Evolutionary conservation across 2,113 vertebrate species (phyloP).

Genomic region (Parus major): DNA sequence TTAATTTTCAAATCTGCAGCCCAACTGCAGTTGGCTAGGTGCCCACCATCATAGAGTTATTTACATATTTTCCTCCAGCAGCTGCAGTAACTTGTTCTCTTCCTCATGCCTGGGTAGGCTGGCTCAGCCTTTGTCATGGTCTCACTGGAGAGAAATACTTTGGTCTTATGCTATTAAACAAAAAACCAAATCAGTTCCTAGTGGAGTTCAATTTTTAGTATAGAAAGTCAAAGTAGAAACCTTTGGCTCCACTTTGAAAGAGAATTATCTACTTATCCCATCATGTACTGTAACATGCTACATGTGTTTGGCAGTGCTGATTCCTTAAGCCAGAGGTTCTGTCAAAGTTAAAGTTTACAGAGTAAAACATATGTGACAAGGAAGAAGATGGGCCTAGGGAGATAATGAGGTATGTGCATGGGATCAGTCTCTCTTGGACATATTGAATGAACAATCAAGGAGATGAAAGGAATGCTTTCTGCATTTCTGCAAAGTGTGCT

Average conservation of each 20-base stretch:
- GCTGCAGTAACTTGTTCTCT: not conserved
- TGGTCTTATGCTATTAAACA: not conserved
- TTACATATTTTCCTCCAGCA: not conserved
- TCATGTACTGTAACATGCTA: not conserved
- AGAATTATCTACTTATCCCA: not conserved
- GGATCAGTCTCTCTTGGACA: not conserved
- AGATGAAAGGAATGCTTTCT: not conserved
- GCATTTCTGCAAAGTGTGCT: not conserved
- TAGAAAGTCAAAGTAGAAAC: not conserved
- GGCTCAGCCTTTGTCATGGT: not conserved
- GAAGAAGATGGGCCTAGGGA: not conserved
- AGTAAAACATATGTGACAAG: not conserved
- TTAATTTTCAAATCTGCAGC: not conserved
- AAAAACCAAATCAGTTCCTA: not conserved
- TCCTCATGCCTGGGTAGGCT: not conserved
- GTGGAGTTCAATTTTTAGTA: not conserved
- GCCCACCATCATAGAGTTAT: not conserved
- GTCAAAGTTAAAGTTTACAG: not conserved
- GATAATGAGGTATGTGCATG: not conserved
- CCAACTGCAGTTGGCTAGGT: not conserved
- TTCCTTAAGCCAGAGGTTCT: not conserved
- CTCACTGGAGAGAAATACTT: not conserved
- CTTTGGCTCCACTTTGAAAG: not conserved
- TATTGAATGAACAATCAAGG: not conserved
- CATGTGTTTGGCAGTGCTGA: not conserved